Percentiles rank a stretch among this genome's conserved stretches.
Conservation (phyloP, 2,888 invertebrate genomes). For the Diarsia dahlii region DNA sequence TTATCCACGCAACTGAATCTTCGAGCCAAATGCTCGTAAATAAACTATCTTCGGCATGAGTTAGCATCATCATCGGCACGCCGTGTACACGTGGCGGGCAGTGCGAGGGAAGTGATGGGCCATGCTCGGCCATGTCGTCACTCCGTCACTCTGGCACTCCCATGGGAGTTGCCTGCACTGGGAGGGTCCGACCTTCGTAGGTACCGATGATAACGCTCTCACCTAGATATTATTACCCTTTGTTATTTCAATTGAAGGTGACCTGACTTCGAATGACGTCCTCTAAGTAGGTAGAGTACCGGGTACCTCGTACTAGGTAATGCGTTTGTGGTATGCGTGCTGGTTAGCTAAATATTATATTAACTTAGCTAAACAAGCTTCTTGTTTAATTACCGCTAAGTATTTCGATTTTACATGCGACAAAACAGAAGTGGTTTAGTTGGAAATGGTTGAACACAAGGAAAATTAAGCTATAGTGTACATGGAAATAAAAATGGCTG, state of each 20-base stretch:
- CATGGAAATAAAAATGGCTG: conserved; percentile 17
- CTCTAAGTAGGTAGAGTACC: conserved; percentile 10
- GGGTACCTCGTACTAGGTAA: conserved; percentile 24
- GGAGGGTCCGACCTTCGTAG: conserved; percentile 71
- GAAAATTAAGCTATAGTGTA: conserved; percentile 16
- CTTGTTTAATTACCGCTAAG: conserved; percentile 51
- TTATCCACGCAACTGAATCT: conserved; percentile 39
- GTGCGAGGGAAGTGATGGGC: conserved; percentile 44
- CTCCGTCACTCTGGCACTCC: conserved; percentile 35
- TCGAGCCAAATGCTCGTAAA: conserved; percentile 60
- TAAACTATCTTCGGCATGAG: conserved; percentile 52
- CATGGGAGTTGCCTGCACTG: conserved; percentile 64
- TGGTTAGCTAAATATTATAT: conserved; percentile 31
- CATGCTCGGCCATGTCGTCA: conserved; percentile 27
- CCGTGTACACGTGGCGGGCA: conserved; percentile 42
- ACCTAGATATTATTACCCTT: conserved; percentile 59
- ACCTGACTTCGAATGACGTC: conserved; percentile 37
- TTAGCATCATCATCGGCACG: conserved; percentile 51
- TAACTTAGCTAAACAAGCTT: conserved; percentile 37
- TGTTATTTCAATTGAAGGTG: conserved; percentile 62
- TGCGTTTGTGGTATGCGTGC: conserved; percentile 38
- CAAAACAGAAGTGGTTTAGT: conserved; percentile 16
- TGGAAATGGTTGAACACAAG: conserved; percentile 32
- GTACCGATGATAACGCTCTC: conserved; percentile 58
- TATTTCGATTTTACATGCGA: conserved; percentile 45